Percentiles rank a stretch among this genome's conserved stretches.
phyloP scores from a whole-genome alignment of 2,113 vertebrate species.

The Semicossyphus pulcher region DNA sequence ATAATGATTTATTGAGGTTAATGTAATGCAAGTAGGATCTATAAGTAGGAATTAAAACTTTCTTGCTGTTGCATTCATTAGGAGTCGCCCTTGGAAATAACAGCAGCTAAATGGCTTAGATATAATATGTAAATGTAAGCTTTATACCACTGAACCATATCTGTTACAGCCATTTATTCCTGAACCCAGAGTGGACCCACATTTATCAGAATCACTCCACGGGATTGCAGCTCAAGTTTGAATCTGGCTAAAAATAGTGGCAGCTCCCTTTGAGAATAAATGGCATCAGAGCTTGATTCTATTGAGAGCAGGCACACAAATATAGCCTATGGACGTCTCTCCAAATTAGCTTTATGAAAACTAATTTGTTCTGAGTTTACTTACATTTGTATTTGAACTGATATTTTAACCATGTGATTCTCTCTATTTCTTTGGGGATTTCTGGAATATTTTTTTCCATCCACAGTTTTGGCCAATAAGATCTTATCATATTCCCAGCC shows the following conservation, averaged over 20 bases:
- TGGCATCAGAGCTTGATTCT: background rate
- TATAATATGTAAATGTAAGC: constrained; percentile 19
- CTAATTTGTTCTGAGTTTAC: background rate
- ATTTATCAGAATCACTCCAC: constrained; percentile 22
- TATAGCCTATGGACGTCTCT: background rate
- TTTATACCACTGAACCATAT: constrained; percentile 12
- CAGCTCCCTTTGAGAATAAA: background rate
- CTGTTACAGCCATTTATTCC: constrained; percentile 28
- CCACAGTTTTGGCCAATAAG: background rate
- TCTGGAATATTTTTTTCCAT: background rate
- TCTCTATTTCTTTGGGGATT: background rate
- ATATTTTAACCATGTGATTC: background rate
- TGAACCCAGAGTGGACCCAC: constrained; percentile 9
- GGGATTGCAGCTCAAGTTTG: constrained; percentile 19
- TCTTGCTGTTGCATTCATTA: background rate
- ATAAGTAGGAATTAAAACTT: constrained; percentile 8
- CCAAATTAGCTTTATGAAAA: background rate
- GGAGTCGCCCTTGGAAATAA: constrained; percentile 15
- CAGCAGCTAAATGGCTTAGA: background rate
- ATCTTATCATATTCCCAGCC: no score
- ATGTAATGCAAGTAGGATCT: constrained; percentile 2
- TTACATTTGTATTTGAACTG: background rate
- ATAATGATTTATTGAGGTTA: constrained; percentile 22
- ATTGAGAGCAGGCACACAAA: background rate
- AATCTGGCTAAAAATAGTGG: background rate